Base-by-base conservation (phyloP, 2,888 invertebrate species). In the Scaptomyza caliginosa region DNA sequence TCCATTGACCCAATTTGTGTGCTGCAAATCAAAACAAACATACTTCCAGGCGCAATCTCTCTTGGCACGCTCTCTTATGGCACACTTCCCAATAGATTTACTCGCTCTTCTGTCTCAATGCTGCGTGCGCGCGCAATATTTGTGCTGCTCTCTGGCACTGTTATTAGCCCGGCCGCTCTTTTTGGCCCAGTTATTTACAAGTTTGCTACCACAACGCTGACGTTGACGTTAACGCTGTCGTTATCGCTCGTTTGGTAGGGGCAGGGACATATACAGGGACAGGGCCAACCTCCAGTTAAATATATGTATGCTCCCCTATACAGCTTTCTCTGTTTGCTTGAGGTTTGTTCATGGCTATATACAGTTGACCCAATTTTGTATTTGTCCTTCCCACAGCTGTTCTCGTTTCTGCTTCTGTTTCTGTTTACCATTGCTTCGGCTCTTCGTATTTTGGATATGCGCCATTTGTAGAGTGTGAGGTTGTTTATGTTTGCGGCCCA, bases 301-400 rank as follows among this genome's bases (percentile, higher is more conserved):
- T 69, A 46, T 13, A 34, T 32, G 40, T 68, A 16, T 32, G 46
- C 39, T 17, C 19, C 28, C 59, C 13, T 17, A 45, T n/a, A 45
- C 17, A 34, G 16, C 13, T 51, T 26, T 38, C 13, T 34, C 16
- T 11, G 24, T 58, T 21, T 52, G 34, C 36, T 28, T 58, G 43
- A 49, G 30, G 34, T 16, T 16, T 34, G 19, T 34, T 39, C 50
- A 52, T 62, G 54, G 43, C 65, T 80, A 81, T 88, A 66, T 84
- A 85, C 88, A 66, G 66, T 84, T 88, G 88, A 85, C 84, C 84
- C 76, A 88, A 86, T 85, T 85, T 76, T 74, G 59, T 55, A 59
- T 56, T 72, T 78, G 88, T 88, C 70, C 85, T 78, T 80, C 48
- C 71, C 83, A 84, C 87, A 88, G 86, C 88, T 88, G 86, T 86